Evolutionary conservation across 2,113 vertebrate species (phyloP).

Genomic region (Pagrus major): DNA sequence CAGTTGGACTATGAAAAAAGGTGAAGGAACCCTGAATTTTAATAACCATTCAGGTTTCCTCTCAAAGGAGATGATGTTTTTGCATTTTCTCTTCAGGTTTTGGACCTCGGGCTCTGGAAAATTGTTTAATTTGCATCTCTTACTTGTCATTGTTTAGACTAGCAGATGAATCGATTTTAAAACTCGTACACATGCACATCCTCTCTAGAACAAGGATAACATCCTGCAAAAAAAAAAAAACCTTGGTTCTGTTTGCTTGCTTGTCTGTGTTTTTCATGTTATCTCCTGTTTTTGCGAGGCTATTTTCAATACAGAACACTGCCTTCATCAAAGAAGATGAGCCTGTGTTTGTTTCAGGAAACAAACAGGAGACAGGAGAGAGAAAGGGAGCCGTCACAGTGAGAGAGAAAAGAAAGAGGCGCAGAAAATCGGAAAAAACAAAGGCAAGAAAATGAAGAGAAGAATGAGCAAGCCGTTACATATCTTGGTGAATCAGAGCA

Average conservation of each 20-base stretch:
- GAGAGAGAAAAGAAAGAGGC: not conserved
- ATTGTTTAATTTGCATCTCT: not conserved
- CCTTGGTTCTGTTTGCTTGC: not conserved
- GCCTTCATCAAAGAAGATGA: slow-evolving; percentile 35
- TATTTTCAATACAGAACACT: slow-evolving; percentile 34
- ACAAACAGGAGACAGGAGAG: slow-evolving; percentile 10
- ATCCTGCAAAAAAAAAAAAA: not conserved
- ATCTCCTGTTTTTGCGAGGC: not conserved
- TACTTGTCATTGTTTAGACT: not conserved
- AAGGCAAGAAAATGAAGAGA: slow-evolving; percentile 19
- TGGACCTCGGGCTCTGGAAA: not conserved
- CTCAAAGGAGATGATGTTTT: not conserved
- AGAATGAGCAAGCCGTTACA: not conserved
- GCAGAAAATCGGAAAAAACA: not conserved
- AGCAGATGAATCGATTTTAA: not conserved
- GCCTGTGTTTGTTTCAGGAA: slow-evolving; percentile 38
- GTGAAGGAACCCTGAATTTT: no score
- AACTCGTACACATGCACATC: not conserved
- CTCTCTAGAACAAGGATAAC: not conserved
- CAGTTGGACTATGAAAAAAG: no score
- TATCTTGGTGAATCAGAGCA: slow-evolving; percentile 7
- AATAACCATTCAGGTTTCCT: not conserved
- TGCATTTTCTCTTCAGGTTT: not conserved
- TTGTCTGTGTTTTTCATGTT: not conserved
- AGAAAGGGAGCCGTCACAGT: not conserved